phyloP scores from a whole-genome alignment of 1,140 invertebrate species.

The Sitodiplosis mosellana region DNA sequence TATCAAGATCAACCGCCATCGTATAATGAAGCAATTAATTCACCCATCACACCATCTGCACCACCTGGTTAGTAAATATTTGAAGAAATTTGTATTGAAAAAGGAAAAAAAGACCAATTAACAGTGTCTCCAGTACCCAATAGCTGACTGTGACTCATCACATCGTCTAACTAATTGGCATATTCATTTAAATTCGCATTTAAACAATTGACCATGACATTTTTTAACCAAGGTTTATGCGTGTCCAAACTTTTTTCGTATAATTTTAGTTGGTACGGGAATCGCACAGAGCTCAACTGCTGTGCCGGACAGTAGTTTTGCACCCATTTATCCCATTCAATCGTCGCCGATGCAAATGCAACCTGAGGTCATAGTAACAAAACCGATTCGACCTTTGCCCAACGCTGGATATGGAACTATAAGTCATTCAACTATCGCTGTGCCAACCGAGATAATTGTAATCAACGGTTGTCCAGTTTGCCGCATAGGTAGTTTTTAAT shows the following conservation, averaged over 20 bases:
- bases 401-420: neutral
- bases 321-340: neutral
- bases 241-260: too few relatives aligned
- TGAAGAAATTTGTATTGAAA: neutral
- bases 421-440: constrained; percentile 16
- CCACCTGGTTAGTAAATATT: constrained; percentile 22
- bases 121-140: too few relatives aligned
- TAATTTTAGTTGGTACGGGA: too few relatives aligned
- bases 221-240: too few relatives aligned
- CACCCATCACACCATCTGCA: constrained; percentile 18
- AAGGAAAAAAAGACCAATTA: too few relatives aligned
- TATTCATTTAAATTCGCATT: too few relatives aligned
- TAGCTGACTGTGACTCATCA: too few relatives aligned
- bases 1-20: too few relatives aligned
- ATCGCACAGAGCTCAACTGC: too few relatives aligned
- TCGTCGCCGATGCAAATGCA: neutral
- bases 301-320: too few relatives aligned
- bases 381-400: neutral
- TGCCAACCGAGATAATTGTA: constrained; percentile 37
- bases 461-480: constrained; percentile 69
- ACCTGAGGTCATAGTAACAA: neutral
- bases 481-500: constrained; percentile 58
- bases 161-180: too few relatives aligned
- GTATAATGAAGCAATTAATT: constrained; percentile 26
- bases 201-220: too few relatives aligned